Base-by-base conservation (phyloP, 2,113 vertebrate genomes). In the Triplophysa dalaica region DNA sequence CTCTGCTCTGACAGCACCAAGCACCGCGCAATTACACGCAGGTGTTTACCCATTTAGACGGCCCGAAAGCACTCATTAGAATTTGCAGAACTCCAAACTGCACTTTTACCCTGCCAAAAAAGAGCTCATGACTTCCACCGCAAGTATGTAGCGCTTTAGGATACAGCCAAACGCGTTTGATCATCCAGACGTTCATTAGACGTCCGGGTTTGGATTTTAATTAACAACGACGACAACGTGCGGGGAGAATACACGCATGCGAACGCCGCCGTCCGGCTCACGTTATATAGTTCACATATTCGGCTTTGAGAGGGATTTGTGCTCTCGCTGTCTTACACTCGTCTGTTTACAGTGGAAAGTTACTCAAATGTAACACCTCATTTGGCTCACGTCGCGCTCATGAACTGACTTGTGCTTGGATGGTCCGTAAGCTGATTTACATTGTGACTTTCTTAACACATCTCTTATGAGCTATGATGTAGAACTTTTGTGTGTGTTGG, bases 61-160 rank as follows among this genome's bases (percentile, higher is more conserved):
- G 48, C 61, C 26, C 63, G 61, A 82, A 76, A 70, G 78, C 74
- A 54, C 66, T 87, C 77, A 78, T 87, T 84, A 80, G 43, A 75
- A 67, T 74, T 58, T 69, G 65, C 41, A 52, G 61, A 78, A 76
- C 65, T 82, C 69, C 26, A 65, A 70, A 50, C 43, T 72, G 68
- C 67, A 56, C 69, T 81, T 75, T 60, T 67, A 48, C 50, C 72
- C 52, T 74, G 70, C 69, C 29, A 80, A 67, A 67, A 65, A 22
- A 52, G 21, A 54, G 60, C 60, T 64, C 21, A 14, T 29, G 73
- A 54, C 29, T 70, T 69, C 17, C 22, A 45, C 56, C 13, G 58
- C 41, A 45, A 63, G 63, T 43, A 54, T 11, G 45, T 17, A 17
- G 12, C 45, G 48, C 75, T 77, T 52, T 50, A 65, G 75, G 61